Base-by-base conservation (phyloP, 92 coral and sea anemone genomes). In the Scolanthus callimorphus region DNA sequence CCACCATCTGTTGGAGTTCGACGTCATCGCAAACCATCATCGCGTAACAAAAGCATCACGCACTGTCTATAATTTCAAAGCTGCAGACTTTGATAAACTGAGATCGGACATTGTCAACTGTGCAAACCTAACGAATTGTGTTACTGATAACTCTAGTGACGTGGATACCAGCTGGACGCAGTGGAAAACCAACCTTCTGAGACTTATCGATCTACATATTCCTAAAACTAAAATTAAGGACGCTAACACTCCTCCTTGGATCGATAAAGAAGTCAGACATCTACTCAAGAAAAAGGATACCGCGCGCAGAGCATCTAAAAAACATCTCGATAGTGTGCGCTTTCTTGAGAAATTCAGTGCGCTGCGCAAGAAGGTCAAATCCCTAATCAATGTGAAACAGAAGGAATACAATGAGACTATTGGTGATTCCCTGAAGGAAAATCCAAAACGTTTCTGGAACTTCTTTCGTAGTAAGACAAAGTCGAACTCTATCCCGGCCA, bases 271-370 rank as follows among this genome's bases (percentile, higher is more conserved):
- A 23, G 60, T 55, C 2, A 3, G 25, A 1, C 69, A 78, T 52
- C 31, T 63, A 38, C 67, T 78, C n/a, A 78, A 70, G 73, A 77
- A 64, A 50, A 78, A 70, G 39, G 77, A 61, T 51, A 52, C 73
- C n/a, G 67, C 73, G 2, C 31, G 79, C 27, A 27, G 57, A 2
- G 72, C 64, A 21, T 46, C 67, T 13, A 79, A 79, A 51, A 57
- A 50, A 38, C 31, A 59, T 49, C n/a, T n/a, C n/a, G 34, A 57
- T 30, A 55, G 57, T 6, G 20, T 20, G n/a, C n/a, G 15, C 20
- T 37, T 27, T 25, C 69, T 17, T 38, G 69, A 69, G 17, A 70
- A 51, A 54, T 64, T 64, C 29, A 64, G 47, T 17, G 27, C 51
- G 0, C 38, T 64, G 10, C 19, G 59, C 1, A 51, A 17, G 25